Percentiles rank a stretch among this genome's conserved stretches.
Evolutionary conservation across 2,113 vertebrate genomes (phyloP).

Genomic region (Gymnobelideus leadbeateri): DNA sequence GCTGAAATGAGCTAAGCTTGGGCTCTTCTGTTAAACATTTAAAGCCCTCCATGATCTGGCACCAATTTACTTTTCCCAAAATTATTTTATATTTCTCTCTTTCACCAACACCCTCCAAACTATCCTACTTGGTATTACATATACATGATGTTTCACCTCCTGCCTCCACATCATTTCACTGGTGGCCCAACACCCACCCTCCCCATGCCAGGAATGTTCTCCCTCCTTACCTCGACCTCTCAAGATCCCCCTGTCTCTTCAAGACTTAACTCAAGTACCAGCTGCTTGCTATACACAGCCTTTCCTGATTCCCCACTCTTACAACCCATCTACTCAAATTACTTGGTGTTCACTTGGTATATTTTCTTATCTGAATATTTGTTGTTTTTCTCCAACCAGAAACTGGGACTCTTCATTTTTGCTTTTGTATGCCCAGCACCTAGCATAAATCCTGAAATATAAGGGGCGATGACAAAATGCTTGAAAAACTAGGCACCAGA

Average conservation of each 20-base stretch:
- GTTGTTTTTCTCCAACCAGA: background rate
- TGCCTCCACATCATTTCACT: background rate
- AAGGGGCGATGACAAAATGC: background rate
- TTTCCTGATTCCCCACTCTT: background rate
- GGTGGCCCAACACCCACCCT: background rate
- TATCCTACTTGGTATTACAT: background rate
- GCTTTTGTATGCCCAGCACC: background rate
- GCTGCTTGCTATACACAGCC: background rate
- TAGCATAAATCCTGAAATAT: background rate
- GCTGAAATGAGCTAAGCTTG: background rate
- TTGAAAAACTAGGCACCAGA: background rate
- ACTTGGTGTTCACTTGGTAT: background rate
- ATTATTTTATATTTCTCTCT: background rate
- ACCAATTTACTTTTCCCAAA: background rate
- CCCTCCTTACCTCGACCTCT: background rate
- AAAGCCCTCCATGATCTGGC: background rate
- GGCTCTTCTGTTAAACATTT: background rate
- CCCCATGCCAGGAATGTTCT: background rate
- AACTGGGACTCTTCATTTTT: background rate
- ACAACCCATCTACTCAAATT: too few species aligned
- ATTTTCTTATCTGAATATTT: background rate
- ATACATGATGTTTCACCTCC: background rate
- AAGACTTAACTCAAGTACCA: background rate
- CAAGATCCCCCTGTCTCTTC: background rate
- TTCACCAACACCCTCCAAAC: background rate